Base-by-base conservation (phyloP, 2,797 vertebrate genomes). In the Pipistrellus pipistrellus region DNA sequence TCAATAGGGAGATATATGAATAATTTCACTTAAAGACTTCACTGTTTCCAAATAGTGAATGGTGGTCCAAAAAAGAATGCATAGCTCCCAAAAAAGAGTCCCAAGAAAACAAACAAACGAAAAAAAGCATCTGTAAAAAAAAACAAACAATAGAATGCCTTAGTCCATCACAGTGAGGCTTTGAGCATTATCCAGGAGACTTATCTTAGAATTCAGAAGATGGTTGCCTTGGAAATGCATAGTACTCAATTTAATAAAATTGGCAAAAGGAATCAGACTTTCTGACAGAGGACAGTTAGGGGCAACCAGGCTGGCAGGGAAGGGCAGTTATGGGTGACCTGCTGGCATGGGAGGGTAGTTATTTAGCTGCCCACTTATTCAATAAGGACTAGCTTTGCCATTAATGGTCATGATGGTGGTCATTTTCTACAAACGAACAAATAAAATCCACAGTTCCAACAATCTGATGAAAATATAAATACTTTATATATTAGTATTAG, bases 391-490 rank as follows among this genome's bases (percentile, higher is more conserved):
- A 41, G 46, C 8, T 91, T 73, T 38, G 21, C 55, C 77, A 91
- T 78, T 91, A 59, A 87, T 41, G 38, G 38, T 41, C 38, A 41
- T 41, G 38, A 41, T 53, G 5, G 51, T 69, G 44, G 35, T 90
- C 66, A 82, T 75, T 73, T 90, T 71, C n/a, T 35, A 32, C 44
- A 57, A 73, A 23, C 30, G 18, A 85, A 81, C 32, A 92, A 75
- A 85, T 25, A 13, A 91, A 91, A 91, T 51, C 62, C 32, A 82
- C 57, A 78, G 4, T 72, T 88, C 55, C 32, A 91, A 88, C 17
- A 68, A 84, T 73, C 20, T 57, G 32, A 84, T 88, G 38, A 84
- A 88, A 84, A 88, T 53, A 73, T 77, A 82, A 93, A 68, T 84
- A 69, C 4, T 44, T n/a, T 51, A 81, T 55, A 32, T 59, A 27